Base-by-base conservation (phyloP, 2,113 vertebrate species). In the Myanophis thanlyinensis region DNA sequence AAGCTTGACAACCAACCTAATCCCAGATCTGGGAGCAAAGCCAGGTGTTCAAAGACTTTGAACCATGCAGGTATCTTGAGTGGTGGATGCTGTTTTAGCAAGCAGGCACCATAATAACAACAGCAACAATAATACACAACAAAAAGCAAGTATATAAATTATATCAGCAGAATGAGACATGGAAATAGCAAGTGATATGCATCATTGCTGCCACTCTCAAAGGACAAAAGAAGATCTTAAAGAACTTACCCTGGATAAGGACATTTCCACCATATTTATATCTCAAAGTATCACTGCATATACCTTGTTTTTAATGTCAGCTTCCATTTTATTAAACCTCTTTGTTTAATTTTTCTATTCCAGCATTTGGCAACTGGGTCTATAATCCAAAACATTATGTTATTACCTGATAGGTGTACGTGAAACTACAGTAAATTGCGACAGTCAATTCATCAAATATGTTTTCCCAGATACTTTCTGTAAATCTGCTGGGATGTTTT, bases 371-470 rank as follows among this genome's bases (percentile, higher is more conserved):
- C 44, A 95, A 95, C 92, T 62, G 67, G 40, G 90, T 92, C 93
- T 92, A 52, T 40, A 0, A 2, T 92, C 89, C 85, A 95, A 96
- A 59, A 91, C 56, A 91, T 92, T 51, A 30, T 52, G 3, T 93
- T 93, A 94, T 90, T 93, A 84, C 93, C 93, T 86, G 4, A 92
- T 93, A 90, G 80, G 73, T 90, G 35, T 90, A 90, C 0, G 0
- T 15, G 52, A 88, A 92, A 51, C 13, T 87, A 8, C 23, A 92
- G 89, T 90, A 94, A 52, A 95, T 88, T 53, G 93, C 88, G 92
- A 11, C 93, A 48, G n/a, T 94, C 35, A 27, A 87, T 94, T 96
- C 53, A 20, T 94, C 93, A 92, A 96, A 92, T 48, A 89, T 91
- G 59, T 93, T 95, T 40, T 0, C 12, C 12, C 0, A 5, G 56